phyloP scores from a whole-genome alignment of 1,140 invertebrate genomes.

The Phthorimaea operculella region DNA sequence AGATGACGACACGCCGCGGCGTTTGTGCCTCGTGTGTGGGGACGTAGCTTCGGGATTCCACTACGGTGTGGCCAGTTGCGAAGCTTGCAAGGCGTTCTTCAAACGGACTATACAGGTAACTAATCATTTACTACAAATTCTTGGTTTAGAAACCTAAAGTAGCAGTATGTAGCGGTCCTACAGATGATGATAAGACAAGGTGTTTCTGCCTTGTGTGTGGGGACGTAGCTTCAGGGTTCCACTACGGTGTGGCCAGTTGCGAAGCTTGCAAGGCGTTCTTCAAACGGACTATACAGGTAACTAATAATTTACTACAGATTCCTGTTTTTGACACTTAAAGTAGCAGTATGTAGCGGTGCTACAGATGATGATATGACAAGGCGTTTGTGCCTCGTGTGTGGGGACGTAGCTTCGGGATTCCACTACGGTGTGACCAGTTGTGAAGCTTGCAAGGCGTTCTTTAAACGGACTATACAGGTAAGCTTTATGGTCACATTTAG shows the following conservation, averaged over 20 bases:
- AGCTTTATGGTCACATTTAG: too few species aligned
- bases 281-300: slow-evolving; percentile 93
- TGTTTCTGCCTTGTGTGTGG: slow-evolving; percentile 95
- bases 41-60: slow-evolving; percentile 98
- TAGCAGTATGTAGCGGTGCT: neutral
- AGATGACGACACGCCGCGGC: slow-evolving; percentile 81
- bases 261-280: slow-evolving; percentile 99
- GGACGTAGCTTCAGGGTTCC: slow-evolving; percentile 96
- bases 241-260: slow-evolving; percentile 98
- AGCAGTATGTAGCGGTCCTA: slow-evolving; percentile 33
- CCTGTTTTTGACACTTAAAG: too few species aligned
- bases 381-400: slow-evolving; percentile 94
- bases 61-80: slow-evolving; percentile 97
- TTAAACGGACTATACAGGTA: slow-evolving; percentile 97
- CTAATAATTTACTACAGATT: too few species aligned
- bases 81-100: slow-evolving; percentile 99
- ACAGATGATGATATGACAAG: slow-evolving; percentile 72
- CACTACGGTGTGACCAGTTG: slow-evolving; percentile 99
- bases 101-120: slow-evolving; percentile 96
- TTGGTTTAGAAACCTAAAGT: neutral
- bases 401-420: slow-evolving; percentile 96
- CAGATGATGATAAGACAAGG: slow-evolving; percentile 82
- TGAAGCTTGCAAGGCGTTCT: slow-evolving; percentile 98
- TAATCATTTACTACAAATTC: slow-evolving; percentile 12
- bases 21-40: slow-evolving; percentile 94